Evolutionary conservation across 2,797 vertebrate genomes (phyloP).

Genomic region (Sebastiscus albofasciatus): DNA sequence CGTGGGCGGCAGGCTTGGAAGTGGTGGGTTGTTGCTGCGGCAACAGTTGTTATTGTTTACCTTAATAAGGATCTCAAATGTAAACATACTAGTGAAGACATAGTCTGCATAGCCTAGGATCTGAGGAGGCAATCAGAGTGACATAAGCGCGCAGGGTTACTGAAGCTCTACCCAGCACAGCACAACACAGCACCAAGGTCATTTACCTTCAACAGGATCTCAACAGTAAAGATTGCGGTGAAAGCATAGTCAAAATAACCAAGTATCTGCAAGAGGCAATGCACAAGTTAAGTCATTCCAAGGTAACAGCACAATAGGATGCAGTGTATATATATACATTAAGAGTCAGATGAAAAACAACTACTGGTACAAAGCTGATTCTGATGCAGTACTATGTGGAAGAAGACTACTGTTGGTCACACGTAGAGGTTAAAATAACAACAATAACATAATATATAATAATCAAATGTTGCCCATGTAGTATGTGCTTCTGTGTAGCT

Average conservation of each 20-base stretch:
- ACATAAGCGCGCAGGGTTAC: constrained; percentile 83
- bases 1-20: constrained; percentile 80
- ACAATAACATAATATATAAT: no score
- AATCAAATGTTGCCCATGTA: neutral
- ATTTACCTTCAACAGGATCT: constrained; percentile 99
- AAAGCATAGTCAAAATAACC: constrained; percentile 99
- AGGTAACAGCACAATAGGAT: constrained; percentile 28
- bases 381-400: neutral
- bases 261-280: constrained; percentile 97
- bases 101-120: constrained; percentile 98
- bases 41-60: constrained; percentile 81
- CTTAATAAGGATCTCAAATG: constrained; percentile 99
- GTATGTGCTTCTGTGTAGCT: neutral
- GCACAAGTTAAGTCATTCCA: constrained; percentile 69
- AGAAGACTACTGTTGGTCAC: neutral
- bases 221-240: constrained; percentile 99
- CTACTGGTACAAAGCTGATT: neutral
- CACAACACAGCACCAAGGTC: constrained; percentile 73
- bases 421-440: neutral
- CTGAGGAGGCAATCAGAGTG: constrained; percentile 90
- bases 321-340: neutral
- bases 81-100: constrained; percentile 99
- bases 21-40: constrained; percentile 77
- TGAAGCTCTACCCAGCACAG: constrained; percentile 80
- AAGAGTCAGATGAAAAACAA: neutral